Evolutionary conservation across 1,140 invertebrate species (phyloP).

Genomic region (Helicoverpa armigera): DNA sequence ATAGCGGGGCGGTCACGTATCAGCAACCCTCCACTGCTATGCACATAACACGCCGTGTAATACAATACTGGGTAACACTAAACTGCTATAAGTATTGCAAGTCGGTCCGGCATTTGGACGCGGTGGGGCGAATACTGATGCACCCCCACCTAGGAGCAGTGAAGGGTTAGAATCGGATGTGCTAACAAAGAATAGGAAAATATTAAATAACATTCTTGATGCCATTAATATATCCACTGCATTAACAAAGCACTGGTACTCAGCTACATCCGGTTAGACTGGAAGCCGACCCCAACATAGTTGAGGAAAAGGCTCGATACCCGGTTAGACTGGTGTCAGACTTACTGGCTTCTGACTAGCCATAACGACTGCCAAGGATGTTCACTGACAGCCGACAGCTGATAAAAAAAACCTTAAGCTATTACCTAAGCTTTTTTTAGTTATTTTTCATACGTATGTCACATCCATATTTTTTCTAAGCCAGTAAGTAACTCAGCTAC

Average conservation of each 20-base stretch:
- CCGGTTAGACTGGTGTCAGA: too few relatives aligned
- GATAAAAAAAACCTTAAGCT: too few relatives aligned
- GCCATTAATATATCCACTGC: too few relatives aligned
- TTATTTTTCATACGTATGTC: conserved; percentile 27
- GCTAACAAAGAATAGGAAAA: background rate
- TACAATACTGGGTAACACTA: conserved; percentile 75
- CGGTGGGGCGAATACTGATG: conserved; percentile 68
- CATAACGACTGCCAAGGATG: too few relatives aligned
- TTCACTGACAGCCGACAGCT: too few relatives aligned
- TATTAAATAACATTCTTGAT: too few relatives aligned
- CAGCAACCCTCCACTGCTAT: conserved; percentile 51
- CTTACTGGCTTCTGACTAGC: too few relatives aligned
- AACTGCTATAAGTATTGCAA: conserved; percentile 81
- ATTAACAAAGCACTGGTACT: too few relatives aligned
- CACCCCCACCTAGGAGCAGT: background rate
- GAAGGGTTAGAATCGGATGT: background rate
- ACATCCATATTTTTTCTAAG: conserved; percentile 56
- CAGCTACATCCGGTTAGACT: too few relatives aligned
- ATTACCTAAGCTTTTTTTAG: background rate
- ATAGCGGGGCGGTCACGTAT: conserved; percentile 59
- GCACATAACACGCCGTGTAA: conserved; percentile 70
- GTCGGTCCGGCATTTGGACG: conserved; percentile 71
- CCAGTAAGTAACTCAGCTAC: conserved; percentile 67
- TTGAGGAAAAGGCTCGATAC: too few relatives aligned
- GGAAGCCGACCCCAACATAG: too few relatives aligned